A percentile compares a stretch with the other conserved stretches of the same genome.
Conservation (phyloP, 2,888 invertebrate genomes). For the Meiosimyza decipiens region DNA sequence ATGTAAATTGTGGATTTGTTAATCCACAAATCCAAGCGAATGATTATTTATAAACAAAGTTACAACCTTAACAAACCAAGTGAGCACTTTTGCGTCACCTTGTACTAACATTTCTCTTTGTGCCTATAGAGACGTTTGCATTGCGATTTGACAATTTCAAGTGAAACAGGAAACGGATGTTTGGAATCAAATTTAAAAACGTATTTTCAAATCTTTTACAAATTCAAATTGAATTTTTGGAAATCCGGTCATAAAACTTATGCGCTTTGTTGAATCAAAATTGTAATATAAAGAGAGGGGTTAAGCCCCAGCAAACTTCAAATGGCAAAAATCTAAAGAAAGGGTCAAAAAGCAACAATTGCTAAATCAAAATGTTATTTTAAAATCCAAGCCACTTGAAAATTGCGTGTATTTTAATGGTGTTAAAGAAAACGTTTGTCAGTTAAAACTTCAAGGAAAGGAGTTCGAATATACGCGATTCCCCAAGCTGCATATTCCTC, state of each 20-base stretch:
- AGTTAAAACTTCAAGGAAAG: slow-evolving; percentile 35
- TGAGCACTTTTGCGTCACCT: no score
- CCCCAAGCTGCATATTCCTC: no score
- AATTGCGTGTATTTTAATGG: slow-evolving; percentile 11
- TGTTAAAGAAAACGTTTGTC: slow-evolving; percentile 27
- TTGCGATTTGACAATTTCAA: not conserved
- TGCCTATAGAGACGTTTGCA: not conserved
- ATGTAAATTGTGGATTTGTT: not conserved
- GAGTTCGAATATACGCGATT: slow-evolving; percentile 32
- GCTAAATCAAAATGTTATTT: slow-evolving; percentile 13
- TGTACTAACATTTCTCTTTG: no score
- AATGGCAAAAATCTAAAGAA: no score
- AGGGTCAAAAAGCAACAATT: slow-evolving; percentile 2
- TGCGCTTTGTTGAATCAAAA: not conserved
- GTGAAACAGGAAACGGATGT: slow-evolving; percentile 11
- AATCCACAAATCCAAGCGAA: not conserved
- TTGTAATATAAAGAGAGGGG: not conserved
- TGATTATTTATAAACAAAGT: not conserved
- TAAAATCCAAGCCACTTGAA: slow-evolving; percentile 25
- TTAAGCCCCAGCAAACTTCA: not conserved
- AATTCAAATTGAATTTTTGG: slow-evolving; percentile 25
- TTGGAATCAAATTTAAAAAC: slow-evolving; percentile 16
- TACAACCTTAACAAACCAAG: no score
- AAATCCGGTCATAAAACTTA: slow-evolving; percentile 25
- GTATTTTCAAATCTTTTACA: slow-evolving; percentile 20